These are phyloP conservation scores for Xyrauchen texanus DNA, from an alignment of 2,113 vertebrate species.

Conservation along the genomic window DNA sequence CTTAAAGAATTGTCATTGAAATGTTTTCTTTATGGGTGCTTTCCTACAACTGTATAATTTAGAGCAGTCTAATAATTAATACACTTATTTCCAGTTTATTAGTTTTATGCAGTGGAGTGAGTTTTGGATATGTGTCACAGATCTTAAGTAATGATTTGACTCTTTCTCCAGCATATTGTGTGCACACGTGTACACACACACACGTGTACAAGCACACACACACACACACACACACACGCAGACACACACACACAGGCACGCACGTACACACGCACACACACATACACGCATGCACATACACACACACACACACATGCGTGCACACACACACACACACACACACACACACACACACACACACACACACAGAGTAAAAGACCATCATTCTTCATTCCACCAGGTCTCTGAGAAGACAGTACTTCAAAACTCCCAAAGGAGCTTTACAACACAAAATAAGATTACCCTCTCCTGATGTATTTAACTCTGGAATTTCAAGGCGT, in stretches of 20 bases:
- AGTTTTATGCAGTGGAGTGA: not conserved
- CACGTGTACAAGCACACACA: not conserved
- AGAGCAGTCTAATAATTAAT: not conserved
- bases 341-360: not conserved
- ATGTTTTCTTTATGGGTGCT: not conserved
- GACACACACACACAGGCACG: not conserved
- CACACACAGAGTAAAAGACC: not conserved
- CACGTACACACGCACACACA: not conserved
- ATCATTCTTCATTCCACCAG: constrained; percentile 12
- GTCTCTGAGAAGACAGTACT: not conserved
- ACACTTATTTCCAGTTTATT: not conserved
- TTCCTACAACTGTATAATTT: not conserved
- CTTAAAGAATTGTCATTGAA: not conserved
- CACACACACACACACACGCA: not conserved
- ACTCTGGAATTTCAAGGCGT: constrained; percentile 20
- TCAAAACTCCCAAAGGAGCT: constrained; percentile 5
- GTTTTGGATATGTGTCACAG: not conserved
- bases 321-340: not conserved
- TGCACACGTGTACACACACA: not conserved
- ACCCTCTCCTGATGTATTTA: constrained; percentile 38
- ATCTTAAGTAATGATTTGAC: constrained; percentile 1
- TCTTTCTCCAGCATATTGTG: not conserved
- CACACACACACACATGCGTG: no score
- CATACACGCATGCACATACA: not conserved
- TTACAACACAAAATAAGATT: constrained; percentile 42